Base-by-base conservation (phyloP, 2,797 vertebrate genomes). In the Hylomyscus alleni region DNA sequence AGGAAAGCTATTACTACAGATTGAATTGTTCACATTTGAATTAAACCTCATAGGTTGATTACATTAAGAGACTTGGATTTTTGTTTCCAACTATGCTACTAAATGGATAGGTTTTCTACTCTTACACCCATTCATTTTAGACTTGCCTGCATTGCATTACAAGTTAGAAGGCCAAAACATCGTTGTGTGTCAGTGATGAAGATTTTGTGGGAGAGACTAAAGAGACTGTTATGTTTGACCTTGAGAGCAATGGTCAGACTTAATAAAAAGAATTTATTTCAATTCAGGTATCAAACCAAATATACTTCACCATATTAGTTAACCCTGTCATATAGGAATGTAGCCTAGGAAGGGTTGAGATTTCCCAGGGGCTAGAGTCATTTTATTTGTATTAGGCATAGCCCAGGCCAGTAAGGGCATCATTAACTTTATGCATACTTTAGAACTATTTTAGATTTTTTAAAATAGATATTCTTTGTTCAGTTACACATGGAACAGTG, bases 401-500 rank as follows among this genome's bases (percentile, higher is more conserved):
- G 7, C 40, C 83, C 86, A 52, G 69, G 29, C 82, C 78, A 92
- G 3, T 44, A 67, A 95, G n/a, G 88, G 77, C 75, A 54, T 77
- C 47, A 58, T 95, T 92, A 90, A 90, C 94, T 95, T 93, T 47
- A 65, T 89, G 65, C 73, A 62, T 95, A 75, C 89, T 92, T 94
- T 93, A 90, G 77, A 95, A 80, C 81, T 54, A 93, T 77, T 95
- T 97, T 95, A 87, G 91, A 96, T 95, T 95, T 72, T 95, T 94
- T 90, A 90, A 96, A 96, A 92, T 97, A 94, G 75, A 90, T 95
- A 76, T 95, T 97, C 91, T 91, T 94, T 17, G 87, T 95, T 17
- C 87, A 94, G 20, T 97, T 97, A 96, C 95, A 93, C 95, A 83
- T 92, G 97, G 97, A 97, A 95, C 91, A 73, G 34, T 95, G 85